Evolutionary conservation across 2,113 vertebrate genomes (phyloP).

Genomic region (Orycteropus afer): DNA sequence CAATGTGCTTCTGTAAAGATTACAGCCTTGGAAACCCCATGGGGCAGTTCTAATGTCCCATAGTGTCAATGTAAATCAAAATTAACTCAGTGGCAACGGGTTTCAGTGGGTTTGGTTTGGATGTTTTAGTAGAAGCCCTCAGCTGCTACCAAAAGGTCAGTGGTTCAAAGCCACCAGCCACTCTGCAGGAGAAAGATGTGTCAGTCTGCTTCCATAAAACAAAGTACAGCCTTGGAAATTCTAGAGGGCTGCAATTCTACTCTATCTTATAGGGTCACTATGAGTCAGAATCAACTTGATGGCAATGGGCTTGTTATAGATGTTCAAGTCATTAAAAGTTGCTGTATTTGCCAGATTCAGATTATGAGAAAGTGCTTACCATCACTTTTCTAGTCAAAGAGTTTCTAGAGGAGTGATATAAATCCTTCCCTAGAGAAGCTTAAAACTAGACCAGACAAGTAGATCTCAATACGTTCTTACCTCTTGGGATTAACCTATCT

Average conservation of each 20-base stretch:
- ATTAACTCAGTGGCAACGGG: too few relatives aligned
- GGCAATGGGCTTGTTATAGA: not conserved
- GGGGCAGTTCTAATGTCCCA: too few relatives aligned
- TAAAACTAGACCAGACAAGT: constrained; percentile 52
- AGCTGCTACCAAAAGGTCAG: not conserved
- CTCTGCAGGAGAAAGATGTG: not conserved
- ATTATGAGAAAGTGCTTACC: not conserved
- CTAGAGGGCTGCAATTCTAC: not conserved
- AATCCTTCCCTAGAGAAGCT: constrained; percentile 39
- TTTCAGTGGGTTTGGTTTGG: too few relatives aligned
- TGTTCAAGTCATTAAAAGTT: not conserved
- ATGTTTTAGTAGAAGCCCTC: not conserved
- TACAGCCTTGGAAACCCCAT: too few relatives aligned
- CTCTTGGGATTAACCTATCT: constrained; percentile 7
- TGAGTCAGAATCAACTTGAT: not conserved
- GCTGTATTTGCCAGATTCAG: not conserved
- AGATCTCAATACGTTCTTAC: not conserved
- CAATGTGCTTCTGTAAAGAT: too few relatives aligned
- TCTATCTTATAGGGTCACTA: not conserved
- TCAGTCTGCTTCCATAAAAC: not conserved
- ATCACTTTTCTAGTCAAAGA: not conserved
- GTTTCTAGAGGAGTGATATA: not conserved
- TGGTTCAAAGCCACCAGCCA: not conserved
- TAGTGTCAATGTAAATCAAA: too few relatives aligned
- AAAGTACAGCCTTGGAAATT: not conserved